Base-by-base conservation (phyloP, 2,113 vertebrate genomes). In the Microcebus lehilahytsara region DNA sequence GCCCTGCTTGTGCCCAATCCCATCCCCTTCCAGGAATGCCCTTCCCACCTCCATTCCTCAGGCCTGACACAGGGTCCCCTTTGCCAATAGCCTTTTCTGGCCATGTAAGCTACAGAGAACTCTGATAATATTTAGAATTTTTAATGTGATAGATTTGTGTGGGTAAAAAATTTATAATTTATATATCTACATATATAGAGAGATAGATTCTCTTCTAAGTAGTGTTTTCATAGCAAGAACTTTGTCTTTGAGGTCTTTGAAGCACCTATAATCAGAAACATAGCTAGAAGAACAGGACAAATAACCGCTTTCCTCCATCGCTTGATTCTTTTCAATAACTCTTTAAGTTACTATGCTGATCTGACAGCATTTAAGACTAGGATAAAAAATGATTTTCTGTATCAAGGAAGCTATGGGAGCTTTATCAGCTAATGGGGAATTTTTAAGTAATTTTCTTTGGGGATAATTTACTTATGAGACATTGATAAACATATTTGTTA, bases 351-450 rank as follows among this genome's bases (percentile, higher is more conserved):
- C 60, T 37, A 62, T 78, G n/a, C 32, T 80, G 42, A n/a, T 78
- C 56, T 79, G 58, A 84, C 58, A 90, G 60, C 40, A 84, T 92
- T 77, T 46, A 67, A 85, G 72, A 84, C 8, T 20, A 91, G 30
- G 51, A 91, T 84, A 89, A 81, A 93, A 92, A 93, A 85, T 22
- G 16, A 88, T 53, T 49, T 89, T 93, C 42, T 94, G 46, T 17
- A n/a, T 92, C 74, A 83, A 32, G 42, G 95, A 34, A 32, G 11
- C 32, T 87, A 51, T 13, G n/a, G 90, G 53, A 53, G 67, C 51
- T 95, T 92, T 94, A 96, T 94, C 19, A 85, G 34, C 77, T 91
- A 95, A 94, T 72, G 58, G n/a, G 60, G 25, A 88, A 62, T 71
- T 80, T 91, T 22, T 64, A 0, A 74, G 90, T 58, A 72, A 71